Evolutionary conservation across 2,113 vertebrate genomes (phyloP).

Genomic region (Otis tarda): DNA sequence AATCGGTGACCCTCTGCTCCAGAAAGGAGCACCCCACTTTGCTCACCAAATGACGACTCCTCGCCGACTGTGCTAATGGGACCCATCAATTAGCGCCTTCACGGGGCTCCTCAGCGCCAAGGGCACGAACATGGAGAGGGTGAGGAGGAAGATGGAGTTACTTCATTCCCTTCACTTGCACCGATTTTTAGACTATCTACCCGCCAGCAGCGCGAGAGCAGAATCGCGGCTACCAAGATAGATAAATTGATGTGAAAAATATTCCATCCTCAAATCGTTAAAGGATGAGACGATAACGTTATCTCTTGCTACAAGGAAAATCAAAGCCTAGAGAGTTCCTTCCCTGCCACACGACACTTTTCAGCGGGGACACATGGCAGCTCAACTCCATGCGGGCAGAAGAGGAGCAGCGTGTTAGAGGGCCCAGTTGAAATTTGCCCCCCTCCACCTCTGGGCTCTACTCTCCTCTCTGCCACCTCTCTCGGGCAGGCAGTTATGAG

Average conservation of each 20-base stretch:
- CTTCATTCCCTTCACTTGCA: not conserved
- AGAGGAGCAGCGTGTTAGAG: accelerated
- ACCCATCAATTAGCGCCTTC: not conserved
- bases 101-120: not conserved
- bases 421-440: accelerated
- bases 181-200: not conserved
- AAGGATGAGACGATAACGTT: not conserved
- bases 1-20: not conserved
- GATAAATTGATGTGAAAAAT: not conserved
- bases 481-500: not conserved
- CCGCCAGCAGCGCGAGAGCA: accelerated
- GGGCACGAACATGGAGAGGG: not conserved
- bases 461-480: not conserved
- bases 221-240: not conserved
- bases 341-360: not conserved
- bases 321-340: not conserved
- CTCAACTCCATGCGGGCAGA: accelerated
- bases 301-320: conserved; percentile 11
- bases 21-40: not conserved
- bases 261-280: not conserved
- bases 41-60: not conserved
- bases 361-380: not conserved
- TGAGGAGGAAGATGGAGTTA: accelerated
- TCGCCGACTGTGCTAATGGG: accelerated
- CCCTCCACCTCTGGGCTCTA: not conserved